Conservation (phyloP, 1,140 invertebrate species). For the Cydia fagiglandana region DNA sequence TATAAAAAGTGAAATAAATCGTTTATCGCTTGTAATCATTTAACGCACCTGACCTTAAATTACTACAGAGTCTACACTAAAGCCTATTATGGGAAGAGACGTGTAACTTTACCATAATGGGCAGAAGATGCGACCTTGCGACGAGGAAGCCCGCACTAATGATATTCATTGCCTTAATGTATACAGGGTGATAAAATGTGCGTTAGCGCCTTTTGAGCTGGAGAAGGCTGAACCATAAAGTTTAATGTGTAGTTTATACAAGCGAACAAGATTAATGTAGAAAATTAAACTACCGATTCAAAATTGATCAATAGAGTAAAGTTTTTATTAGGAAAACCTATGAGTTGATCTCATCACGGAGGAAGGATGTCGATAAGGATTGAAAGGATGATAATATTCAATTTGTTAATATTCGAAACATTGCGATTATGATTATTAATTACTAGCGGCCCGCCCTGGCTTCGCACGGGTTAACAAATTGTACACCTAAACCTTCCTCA, state of each 20-base stretch:
- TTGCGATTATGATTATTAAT: too few relatives aligned
- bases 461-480: too few relatives aligned
- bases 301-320: neutral
- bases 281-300: neutral
- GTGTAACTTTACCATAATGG: constrained; percentile 21
- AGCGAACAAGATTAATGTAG: neutral
- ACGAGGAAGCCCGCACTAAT: constrained; percentile 23
- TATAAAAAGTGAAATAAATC: neutral
- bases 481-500: too few relatives aligned
- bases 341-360: neutral
- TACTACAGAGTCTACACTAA: neutral
- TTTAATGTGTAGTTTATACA: neutral
- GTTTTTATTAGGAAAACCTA: neutral
- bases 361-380: neutral
- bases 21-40: neutral
- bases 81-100: constrained; percentile 11
- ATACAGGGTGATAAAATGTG: constrained; percentile 16
- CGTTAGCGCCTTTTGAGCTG: constrained; percentile 10
- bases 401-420: too few relatives aligned
- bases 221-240: neutral
- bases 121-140: constrained; percentile 18
- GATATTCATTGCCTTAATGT: constrained; percentile 14
- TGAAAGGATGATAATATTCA: too few relatives aligned
- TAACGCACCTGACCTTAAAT: neutral
- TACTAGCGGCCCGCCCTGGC: too few relatives aligned